Percentiles rank a stretch among this genome's conserved stretches.
Conservation (phyloP, 2,888 invertebrate genomes). For the Dorcus parallelipipedus region DNA sequence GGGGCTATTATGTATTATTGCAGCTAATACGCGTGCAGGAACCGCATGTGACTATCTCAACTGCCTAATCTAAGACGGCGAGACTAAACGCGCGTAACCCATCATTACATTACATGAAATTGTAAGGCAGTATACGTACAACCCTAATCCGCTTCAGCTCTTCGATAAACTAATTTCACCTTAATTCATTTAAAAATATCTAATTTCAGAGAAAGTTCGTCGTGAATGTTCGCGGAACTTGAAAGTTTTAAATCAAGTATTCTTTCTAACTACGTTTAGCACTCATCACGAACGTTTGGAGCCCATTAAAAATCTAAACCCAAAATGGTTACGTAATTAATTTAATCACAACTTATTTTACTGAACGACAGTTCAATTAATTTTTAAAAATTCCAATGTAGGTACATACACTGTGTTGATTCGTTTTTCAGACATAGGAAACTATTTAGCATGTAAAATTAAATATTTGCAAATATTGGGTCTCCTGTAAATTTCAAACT, state of each 20-base stretch:
- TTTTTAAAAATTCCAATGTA: no score
- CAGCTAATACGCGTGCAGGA: constrained; percentile 48
- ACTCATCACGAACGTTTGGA: no score
- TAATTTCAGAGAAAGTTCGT: not conserved
- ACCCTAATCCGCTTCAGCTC: constrained; percentile 30
- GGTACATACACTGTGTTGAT: no score
- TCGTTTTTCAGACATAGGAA: no score
- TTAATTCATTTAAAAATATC: constrained; percentile 9
- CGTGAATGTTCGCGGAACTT: not conserved
- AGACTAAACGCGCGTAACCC: constrained; percentile 38
- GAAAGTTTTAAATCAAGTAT: not conserved
- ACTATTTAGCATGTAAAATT: no score
- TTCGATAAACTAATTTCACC: constrained; percentile 27
- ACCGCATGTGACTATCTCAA: constrained; percentile 43
- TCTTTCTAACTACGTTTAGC: no score
- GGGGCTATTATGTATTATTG: constrained; percentile 51
- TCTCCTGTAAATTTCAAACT: no score
- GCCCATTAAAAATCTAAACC: no score
- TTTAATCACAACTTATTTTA: no score
- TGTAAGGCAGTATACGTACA: constrained; percentile 29
- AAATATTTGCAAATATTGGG: no score
- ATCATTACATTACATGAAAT: constrained; percentile 46
- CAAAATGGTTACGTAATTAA: no score
- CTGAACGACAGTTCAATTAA: no score
- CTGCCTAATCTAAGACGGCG: constrained; percentile 42